Evolutionary conservation across 2,113 vertebrate genomes (phyloP).

Genomic region (Microcebus jonahi): DNA sequence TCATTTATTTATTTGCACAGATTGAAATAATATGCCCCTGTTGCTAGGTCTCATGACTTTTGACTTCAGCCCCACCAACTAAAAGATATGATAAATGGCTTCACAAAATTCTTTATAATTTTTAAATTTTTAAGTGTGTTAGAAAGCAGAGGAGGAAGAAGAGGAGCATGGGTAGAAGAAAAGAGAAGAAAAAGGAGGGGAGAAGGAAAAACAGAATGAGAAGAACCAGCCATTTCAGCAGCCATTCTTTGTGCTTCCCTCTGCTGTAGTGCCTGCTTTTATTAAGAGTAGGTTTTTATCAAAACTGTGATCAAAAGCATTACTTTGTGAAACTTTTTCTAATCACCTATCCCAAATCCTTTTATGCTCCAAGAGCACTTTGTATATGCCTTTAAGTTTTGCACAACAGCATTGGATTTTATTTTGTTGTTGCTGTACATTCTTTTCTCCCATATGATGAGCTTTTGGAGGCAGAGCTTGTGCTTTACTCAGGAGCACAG

Average conservation of each 20-base stretch:
- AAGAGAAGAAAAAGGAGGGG: background rate
- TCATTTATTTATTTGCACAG: background rate
- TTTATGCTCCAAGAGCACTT: background rate
- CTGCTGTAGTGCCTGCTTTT: background rate
- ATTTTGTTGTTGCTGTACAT: background rate
- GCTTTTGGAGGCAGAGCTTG: background rate
- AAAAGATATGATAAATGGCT: background rate
- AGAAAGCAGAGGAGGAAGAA: background rate
- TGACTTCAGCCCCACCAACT: background rate
- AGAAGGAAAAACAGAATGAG: background rate
- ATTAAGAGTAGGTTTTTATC: background rate
- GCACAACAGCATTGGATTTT: background rate
- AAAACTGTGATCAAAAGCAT: background rate
- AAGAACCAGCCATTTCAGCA: background rate
- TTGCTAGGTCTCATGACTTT: background rate
- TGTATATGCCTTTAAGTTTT: background rate
- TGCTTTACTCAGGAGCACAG: background rate
- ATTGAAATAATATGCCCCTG: background rate
- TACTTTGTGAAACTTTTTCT: background rate
- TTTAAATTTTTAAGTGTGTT: background rate
- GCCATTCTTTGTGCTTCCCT: background rate
- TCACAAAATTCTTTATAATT: background rate
- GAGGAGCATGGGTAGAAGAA: background rate
- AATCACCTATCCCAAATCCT: background rate
- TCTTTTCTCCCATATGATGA: background rate